Evolutionary conservation across 2,888 invertebrate species (phyloP), one percentile per base, ranked within the genome.

Genomic region (Euplexia lucipara): DNA sequence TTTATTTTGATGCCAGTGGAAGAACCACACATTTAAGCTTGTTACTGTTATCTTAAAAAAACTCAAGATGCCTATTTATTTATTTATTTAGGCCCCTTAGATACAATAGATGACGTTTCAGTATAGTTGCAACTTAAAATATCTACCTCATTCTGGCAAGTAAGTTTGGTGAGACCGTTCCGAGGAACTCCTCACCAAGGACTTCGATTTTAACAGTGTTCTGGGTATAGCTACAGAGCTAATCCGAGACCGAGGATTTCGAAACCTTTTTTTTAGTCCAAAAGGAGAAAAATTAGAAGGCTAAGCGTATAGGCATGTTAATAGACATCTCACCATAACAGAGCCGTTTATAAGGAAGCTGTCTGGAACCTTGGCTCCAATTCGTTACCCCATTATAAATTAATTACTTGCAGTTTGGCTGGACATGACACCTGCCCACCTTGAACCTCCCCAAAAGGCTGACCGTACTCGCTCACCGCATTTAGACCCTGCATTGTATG

Each of bases 391-490:
- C 30, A 72, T 63, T 47, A 65, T 37, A 48, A 56, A 59, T 76
- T 63, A 45, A 57, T 75, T 45, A 70, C 39, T 45, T 41, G 65
- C 58, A 51, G 6, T 58, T 70, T 18, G 16, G 32, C 37, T 39
- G 49, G 16, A n/a, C 41, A 35, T 41, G 41, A 41, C 45, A 65
- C 65, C 45, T 70, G 48, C 8, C 2, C 37, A 53, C 73, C 78
- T 77, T 65, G 73, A 77, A 74, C 78, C 53, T 72, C 59, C 52
- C 37, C 30, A 72, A 65, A 72, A 65, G 56, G 71, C 47, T 26
- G 64, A 35, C 14, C 42, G n/a, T 20, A 71, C 47, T 51, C 51
- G 64, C 41, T 20, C 41, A 70, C 39, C 45, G 44, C 56, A 53
- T 39, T 45, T 12, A 60, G 59, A 57, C 34, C 44, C 41, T 42